A percentile compares a stretch with the other conserved stretches of the same genome.
These are phyloP conservation scores for Halcyon chelicuti DNA, from an alignment of 2,797 vertebrate genomes.

Conservation along the genomic window DNA sequence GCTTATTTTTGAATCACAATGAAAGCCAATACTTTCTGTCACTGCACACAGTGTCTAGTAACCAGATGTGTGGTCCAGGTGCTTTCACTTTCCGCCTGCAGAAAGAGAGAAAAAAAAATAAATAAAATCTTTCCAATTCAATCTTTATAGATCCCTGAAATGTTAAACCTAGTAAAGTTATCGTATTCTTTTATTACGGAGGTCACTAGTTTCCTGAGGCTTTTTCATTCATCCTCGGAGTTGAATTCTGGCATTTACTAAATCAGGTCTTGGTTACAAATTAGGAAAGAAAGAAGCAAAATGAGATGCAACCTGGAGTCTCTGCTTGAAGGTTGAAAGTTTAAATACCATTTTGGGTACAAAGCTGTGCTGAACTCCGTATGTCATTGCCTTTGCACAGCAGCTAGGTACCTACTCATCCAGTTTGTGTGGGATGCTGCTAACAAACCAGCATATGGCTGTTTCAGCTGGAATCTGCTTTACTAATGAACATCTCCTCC, in stretches of 20 bases:
- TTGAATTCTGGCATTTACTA: slow-evolving; percentile 66
- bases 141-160: slow-evolving; percentile 54
- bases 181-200: slow-evolving; percentile 56
- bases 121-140: background rate
- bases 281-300: slow-evolving; percentile 43
- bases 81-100: slow-evolving; percentile 23
- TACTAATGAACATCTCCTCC: background rate
- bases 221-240: slow-evolving; percentile 58
- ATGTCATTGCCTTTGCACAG: background rate
- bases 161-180: slow-evolving; percentile 64
- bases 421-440: background rate
- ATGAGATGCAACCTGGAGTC: slow-evolving; percentile 17
- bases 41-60: background rate
- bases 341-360: slow-evolving; percentile 61
- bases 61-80: background rate
- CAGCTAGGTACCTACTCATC: background rate
- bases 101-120: background rate
- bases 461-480: background rate
- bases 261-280: slow-evolving; percentile 69
- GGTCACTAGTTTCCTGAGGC: slow-evolving; percentile 66
- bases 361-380: slow-evolving; percentile 31
- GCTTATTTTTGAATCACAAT: background rate
- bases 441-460: background rate
- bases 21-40: slow-evolving; percentile 5
- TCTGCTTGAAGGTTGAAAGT: slow-evolving; percentile 47